Percentiles rank a stretch among this genome's conserved stretches.
Conservation (phyloP, 2,113 vertebrate species). For the Fregata magnificens region DNA sequence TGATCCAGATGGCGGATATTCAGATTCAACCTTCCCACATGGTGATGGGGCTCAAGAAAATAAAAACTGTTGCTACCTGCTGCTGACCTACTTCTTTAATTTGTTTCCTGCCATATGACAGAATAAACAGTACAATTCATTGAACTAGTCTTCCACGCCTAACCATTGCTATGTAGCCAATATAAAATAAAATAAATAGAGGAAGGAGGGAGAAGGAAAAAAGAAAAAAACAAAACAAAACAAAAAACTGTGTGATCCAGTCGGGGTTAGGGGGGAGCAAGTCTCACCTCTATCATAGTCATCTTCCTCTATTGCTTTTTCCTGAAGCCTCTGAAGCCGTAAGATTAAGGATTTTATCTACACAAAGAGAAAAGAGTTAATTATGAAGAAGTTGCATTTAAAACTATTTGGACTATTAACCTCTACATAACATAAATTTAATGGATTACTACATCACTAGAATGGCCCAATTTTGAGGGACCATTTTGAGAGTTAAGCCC, state of each 20-base stretch:
- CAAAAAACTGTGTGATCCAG: too few relatives aligned
- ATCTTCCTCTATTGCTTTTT: constrained; percentile 85
- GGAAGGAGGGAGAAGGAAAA: not conserved
- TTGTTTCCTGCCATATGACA: not conserved
- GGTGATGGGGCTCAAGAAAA: constrained; percentile 26
- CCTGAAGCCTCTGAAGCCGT: constrained; percentile 84
- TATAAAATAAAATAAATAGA: not conserved
- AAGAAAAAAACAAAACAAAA: too few relatives aligned
- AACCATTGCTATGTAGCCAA: not conserved
- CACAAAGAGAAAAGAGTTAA: not conserved
- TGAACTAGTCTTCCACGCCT: not conserved
- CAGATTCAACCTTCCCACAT: not conserved
- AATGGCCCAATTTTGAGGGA: not conserved
- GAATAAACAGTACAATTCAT: not conserved
- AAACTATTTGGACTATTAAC: not conserved
- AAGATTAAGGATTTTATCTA: constrained; percentile 86
- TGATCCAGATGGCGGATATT: constrained; percentile 43
- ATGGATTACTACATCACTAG: not conserved
- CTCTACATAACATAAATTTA: not conserved
- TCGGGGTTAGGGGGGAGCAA: not conserved
- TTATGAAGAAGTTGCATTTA: not conserved
- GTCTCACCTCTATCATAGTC: constrained; percentile 86
- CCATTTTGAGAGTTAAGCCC: not conserved
- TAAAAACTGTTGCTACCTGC: constrained; percentile 40
- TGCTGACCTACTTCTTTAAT: constrained; percentile 41